Percentiles rank a stretch among this genome's conserved stretches.
phyloP scores from a whole-genome alignment of 2,113 vertebrate species.

The Cyanoderma ruficeps region DNA sequence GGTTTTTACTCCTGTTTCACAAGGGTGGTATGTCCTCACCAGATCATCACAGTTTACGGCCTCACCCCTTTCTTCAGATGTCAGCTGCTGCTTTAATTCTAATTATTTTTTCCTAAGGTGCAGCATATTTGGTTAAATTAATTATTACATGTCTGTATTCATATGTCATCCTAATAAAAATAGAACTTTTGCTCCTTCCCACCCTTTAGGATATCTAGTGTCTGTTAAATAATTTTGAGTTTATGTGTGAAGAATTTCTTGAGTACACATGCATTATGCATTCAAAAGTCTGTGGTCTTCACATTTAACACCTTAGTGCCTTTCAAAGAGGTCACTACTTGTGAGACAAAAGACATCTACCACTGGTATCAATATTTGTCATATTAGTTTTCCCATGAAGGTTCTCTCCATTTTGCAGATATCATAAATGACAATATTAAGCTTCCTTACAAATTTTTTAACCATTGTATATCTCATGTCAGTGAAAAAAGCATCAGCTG shows the following conservation, averaged over 20 bases:
- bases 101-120: background rate
- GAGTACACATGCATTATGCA: background rate
- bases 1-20: background rate
- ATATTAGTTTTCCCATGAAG: background rate
- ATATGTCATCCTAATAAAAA: background rate
- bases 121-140: background rate
- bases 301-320: background rate
- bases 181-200: background rate
- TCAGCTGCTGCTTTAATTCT: background rate
- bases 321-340: slow-evolving; percentile 6
- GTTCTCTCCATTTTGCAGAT: background rate
- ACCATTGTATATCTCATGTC: slow-evolving; percentile 7
- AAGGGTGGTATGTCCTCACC: background rate
- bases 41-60: background rate
- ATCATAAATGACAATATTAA: slow-evolving; percentile 46
- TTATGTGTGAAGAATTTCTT: background rate
- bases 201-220: background rate
- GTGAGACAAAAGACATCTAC: background rate
- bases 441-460: slow-evolving; percentile 43
- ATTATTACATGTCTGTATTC: background rate
- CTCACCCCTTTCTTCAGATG: background rate
- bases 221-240: background rate
- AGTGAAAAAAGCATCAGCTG: slow-evolving; percentile 35
- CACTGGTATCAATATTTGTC: background rate
- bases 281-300: background rate